Evolutionary conservation across 1,140 invertebrate species (phyloP), one percentile per base, ranked within the genome.

Genomic region (Drosophila tropicalis): DNA sequence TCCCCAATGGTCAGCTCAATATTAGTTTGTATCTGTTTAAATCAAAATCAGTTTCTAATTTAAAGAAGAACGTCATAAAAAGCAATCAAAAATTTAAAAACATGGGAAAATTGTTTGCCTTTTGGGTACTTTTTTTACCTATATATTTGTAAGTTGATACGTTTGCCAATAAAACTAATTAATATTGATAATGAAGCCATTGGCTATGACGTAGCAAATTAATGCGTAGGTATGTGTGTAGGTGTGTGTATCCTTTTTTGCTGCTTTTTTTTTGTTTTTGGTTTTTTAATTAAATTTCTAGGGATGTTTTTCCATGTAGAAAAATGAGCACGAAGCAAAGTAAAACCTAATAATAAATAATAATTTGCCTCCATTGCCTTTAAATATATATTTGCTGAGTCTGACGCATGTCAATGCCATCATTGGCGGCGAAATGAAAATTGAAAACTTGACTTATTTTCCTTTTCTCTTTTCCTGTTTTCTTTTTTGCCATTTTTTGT

Each of bases 401-500:
- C 25, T 58, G 56, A 58, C 56, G 56, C 56, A 58, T 36, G 56
- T 58, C 56, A 58, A 58, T 58, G 56, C 56, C 72, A 62, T 67
- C 55, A 51, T 51, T 51, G 22, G 12, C 22, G 44, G 44, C 62
- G 72, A 71, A 67, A 57, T 57, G 65, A 70, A 76, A 76, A 76
- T 76, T 66, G 60, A 63, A 76, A 44, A 51, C 41, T 62, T 39
- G 15, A 17, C 58, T 40, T 15, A 63, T 61, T 56, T 54, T 47
- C 17, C 41, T 56, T 22, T 25, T 62, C 22, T 79, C 54, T 36
- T 54, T 63, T 6, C 29, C 29, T 29, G 29, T n/a, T 19, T 51
- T 51, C 15, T 17, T 44, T 44, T 44, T 15, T 41, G 29, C 5
- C n/a, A 1, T 25, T 56, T 25, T 51, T 60, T 41, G 29, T 13